Evolutionary conservation across 2,888 invertebrate species (phyloP).

Genomic region (Dolichopus griseipennis): DNA sequence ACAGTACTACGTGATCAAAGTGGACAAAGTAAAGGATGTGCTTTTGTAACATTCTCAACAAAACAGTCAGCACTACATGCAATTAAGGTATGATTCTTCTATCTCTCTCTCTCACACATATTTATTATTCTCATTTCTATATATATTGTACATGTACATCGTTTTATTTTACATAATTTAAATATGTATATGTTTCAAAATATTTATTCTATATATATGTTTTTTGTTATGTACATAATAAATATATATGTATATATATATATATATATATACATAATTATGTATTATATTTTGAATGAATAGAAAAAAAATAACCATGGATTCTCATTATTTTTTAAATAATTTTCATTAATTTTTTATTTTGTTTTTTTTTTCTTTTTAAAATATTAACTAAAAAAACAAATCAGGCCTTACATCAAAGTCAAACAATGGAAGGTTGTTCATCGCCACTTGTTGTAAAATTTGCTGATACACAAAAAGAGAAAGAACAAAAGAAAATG

Average conservation of each 20-base stretch:
- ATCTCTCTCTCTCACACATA: constrained; percentile 10
- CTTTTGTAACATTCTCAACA: constrained; percentile 96
- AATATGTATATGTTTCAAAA: too few relatives aligned
- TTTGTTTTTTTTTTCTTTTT: background rate
- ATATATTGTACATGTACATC: background rate
- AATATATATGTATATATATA: too few relatives aligned
- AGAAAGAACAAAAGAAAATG: constrained; percentile 93
- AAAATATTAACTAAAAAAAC: too few relatives aligned
- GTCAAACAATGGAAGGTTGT: constrained; percentile 99
- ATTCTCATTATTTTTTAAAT: background rate
- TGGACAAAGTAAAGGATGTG: constrained; percentile 96
- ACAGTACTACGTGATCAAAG: constrained; percentile 91
- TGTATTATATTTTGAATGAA: too few relatives aligned
- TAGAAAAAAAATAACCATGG: background rate
- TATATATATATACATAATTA: too few relatives aligned
- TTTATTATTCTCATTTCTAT: background rate
- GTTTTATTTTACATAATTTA: too few relatives aligned
- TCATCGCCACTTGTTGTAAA: constrained; percentile 97
- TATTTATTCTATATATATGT: too few relatives aligned
- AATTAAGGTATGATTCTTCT: constrained; percentile 62
- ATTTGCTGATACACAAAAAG: constrained; percentile 98
- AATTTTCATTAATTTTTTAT: background rate
- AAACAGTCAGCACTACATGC: constrained; percentile 96
- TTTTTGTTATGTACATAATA: too few relatives aligned
- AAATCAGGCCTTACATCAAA: constrained; percentile 78